Base-by-base conservation (phyloP, 2,888 invertebrate genomes). In the Drosophila quinaria region DNA sequence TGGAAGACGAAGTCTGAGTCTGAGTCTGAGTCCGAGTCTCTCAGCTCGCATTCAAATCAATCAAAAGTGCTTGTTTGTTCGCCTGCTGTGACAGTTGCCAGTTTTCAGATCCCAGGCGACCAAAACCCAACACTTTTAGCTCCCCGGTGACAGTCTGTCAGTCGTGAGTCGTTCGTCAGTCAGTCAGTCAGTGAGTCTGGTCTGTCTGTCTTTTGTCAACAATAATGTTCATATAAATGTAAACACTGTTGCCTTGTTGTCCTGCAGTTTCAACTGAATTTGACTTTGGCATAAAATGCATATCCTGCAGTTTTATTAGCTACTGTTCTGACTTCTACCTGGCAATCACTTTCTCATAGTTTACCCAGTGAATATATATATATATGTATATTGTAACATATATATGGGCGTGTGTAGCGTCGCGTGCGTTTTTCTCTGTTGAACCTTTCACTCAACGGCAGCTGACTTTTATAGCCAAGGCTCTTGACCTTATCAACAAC, bases 401-500 rank as follows among this genome's bases (percentile, higher is more conserved):
- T 62, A 49, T 39, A 33, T 63, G 64, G 83, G 86, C 83, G 86
- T 85, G 81, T 44, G 67, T 46, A 49, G 55, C 15, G 58, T 9
- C 82, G 86, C 82, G 82, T 85, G 85, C 74, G 68, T 69, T 62
- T 55, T 46, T 39, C 49, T 44, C 54, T 42, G 47, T 19, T 13
- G 41, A 59, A 29, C 64, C 51, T 78, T 75, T 79, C 76, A 71
- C 66, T 70, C 74, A 46, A 17, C 78, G 49, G 63, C 78, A 79
- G 81, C 87, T 83, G 83, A 86, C 62, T 87, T 87, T 83, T 80
- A 84, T 87, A 73, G 83, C 58, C 37, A 60, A 15, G 77, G 83
- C 83, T 77, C 83, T 83, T 87, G 83, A 83, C 87, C 83, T 87
- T 84, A 84, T 84, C 82, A 85, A 80, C 74, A 64, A 64, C 51